Conservation (phyloP, 2,888 invertebrate genomes). For the Eulithis testata region DNA sequence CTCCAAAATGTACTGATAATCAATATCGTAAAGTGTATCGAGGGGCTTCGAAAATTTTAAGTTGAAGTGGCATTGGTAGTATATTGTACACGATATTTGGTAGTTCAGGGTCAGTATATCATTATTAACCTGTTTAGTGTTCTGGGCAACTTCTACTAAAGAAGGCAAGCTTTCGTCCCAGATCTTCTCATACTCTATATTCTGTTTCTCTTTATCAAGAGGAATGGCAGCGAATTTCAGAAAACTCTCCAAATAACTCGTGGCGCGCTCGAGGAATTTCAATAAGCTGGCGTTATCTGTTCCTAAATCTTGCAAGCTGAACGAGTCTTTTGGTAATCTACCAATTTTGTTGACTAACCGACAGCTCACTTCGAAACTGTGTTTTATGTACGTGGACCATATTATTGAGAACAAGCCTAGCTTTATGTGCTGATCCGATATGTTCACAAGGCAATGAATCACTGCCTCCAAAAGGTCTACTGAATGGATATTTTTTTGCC, state of each 20-base stretch:
- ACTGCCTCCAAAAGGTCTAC: conserved; percentile 89
- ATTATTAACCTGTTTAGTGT: conserved; percentile 89
- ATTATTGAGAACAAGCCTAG: conserved; percentile 93
- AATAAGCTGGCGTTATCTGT: conserved; percentile 86
- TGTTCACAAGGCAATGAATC: conserved; percentile 86
- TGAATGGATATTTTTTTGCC: conserved; percentile 91
- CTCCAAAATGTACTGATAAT: conserved; percentile 85
- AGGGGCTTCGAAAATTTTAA: conserved; percentile 89
- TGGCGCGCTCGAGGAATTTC: conserved; percentile 74
- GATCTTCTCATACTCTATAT: conserved; percentile 85
- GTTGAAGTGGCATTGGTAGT: conserved; percentile 91
- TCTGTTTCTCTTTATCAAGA: conserved; percentile 64
- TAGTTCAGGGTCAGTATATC: conserved; percentile 92
- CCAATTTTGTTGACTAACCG: conserved; percentile 92
- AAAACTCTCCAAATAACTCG: conserved; percentile 78
- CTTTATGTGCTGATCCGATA: conserved; percentile 87
- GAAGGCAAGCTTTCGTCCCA: conserved; percentile 88
- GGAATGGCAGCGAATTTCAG: conserved; percentile 67
- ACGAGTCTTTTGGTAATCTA: conserved; percentile 92
- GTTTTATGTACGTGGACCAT: conserved; percentile 95
- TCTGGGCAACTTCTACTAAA: conserved; percentile 90
- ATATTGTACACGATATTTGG: conserved; percentile 90
- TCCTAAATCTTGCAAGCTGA: conserved; percentile 91
- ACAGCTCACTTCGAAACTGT: conserved; percentile 89
- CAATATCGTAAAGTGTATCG: conserved; percentile 91